Base-by-base conservation (phyloP, 2,888 invertebrate genomes). In the Mythimna lalbum region DNA sequence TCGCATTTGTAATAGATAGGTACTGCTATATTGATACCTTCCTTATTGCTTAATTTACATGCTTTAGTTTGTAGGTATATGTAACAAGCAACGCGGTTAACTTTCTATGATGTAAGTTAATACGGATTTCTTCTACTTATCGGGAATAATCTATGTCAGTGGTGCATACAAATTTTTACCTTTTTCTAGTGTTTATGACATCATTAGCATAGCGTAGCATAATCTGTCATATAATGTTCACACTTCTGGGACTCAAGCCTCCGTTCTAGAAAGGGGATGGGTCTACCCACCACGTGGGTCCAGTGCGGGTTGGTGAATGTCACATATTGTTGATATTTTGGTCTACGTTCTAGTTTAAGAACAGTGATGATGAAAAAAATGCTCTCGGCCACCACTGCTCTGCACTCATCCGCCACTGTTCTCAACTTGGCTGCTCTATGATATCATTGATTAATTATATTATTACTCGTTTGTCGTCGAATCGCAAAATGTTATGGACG, bases 101-200 rank as follows among this genome's bases (percentile, higher is more conserved):
- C 86, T 85, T 86, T 82, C 84, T 84, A 85, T 78, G 73, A 73
- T 69, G 79, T 64, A 76, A 82, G 66, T 66, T 33, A 81, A 77
- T 75, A 73, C 82, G 72, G 78, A 81, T 81, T 79, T 79, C 64
- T 81, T 76, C 56, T 56, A 77, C 72, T 83, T 74, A 85, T 83
- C 84, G 63, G 59, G 69, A 77, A 83, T 21, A 75, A 84, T 78
- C 84, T 64, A 47, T 73, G 60, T 33, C 62, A 27, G 9, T 10
- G 55, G 56, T 60, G 84, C 72, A 85, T 82, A 80, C 76, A 50
- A 71, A 85, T 79, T 57, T 64, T 64, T 52, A 56, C 23, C 55
- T 66, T 63, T 50, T 69, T 74, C 43, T 81, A 56, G 36, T 47
- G 53, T 65, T 31, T 43, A 53, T 65, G 67, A 69, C 49, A 50